Evolutionary conservation across 2,113 vertebrate species (phyloP).

Genomic region (Grallaria varia): DNA sequence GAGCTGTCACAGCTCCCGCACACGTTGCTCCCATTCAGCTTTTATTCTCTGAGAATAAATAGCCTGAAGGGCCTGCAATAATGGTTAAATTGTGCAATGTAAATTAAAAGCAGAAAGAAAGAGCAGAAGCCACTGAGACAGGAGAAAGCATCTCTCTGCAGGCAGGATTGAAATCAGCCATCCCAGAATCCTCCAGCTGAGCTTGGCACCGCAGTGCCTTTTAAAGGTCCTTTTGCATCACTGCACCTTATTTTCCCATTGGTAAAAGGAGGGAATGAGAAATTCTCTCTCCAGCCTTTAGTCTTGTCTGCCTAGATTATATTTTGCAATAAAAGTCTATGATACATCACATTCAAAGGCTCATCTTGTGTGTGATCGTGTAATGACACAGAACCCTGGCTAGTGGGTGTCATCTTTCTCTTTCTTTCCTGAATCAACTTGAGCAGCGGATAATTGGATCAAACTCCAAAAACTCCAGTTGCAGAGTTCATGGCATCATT

Average conservation of each 20-base stretch:
- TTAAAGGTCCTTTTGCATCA: neutral
- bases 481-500: constrained; percentile 1
- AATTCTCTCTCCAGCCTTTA: neutral
- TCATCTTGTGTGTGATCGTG: accelerated
- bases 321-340: neutral
- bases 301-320: accelerated
- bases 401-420: neutral
- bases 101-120: neutral
- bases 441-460: constrained; percentile 23
- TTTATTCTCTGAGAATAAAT: neutral
- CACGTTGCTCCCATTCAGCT: neutral
- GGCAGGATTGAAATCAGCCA: neutral
- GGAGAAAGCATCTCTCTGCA: neutral
- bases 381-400: neutral
- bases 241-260: neutral
- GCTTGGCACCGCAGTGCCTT: neutral
- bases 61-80: neutral
- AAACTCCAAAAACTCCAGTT: constrained; percentile 6
- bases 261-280: neutral
- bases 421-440: neutral
- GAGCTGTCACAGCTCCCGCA: neutral
- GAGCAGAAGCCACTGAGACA: neutral
- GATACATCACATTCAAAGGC: neutral
- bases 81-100: neutral
- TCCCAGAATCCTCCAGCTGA: neutral